A percentile compares a stretch with the other conserved stretches of the same genome.
These are phyloP conservation scores for Nyctereutes procyonoides DNA, from an alignment of 2,113 vertebrate species.

Conservation along the genomic window DNA sequence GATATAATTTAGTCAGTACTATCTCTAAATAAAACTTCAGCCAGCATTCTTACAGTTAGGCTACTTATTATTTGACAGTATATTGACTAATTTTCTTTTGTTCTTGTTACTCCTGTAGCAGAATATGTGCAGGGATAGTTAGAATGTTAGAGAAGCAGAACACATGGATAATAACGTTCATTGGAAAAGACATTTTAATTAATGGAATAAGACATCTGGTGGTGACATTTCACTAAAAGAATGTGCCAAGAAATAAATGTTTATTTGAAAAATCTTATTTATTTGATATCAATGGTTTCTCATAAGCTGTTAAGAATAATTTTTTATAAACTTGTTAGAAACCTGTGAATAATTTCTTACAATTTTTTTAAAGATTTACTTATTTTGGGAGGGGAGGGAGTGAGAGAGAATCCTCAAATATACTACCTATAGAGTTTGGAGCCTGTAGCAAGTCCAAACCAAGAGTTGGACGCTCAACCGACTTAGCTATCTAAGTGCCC, in stretches of 20 bases:
- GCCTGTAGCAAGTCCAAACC: neutral
- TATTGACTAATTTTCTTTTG: conserved; percentile 27
- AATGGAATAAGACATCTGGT: neutral
- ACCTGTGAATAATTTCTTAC: conserved; percentile 22
- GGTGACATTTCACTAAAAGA: neutral
- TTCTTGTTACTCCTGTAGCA: neutral
- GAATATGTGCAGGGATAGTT: neutral
- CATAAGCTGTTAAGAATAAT: neutral
- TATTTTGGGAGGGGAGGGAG: neutral
- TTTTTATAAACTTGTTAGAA: neutral
- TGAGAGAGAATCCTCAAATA: neutral
- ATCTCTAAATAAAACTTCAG: conserved; percentile 23
- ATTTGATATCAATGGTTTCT: neutral
- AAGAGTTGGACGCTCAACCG: neutral
- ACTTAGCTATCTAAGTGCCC: neutral
- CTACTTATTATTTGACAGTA: conserved; percentile 11
- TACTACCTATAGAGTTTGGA: neutral
- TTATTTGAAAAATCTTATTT: neutral
- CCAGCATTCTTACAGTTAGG: neutral
- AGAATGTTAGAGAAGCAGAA: conserved; percentile 3
- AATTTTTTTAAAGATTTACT: neutral
- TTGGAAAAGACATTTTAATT: conserved; percentile 28
- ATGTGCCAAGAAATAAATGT: neutral
- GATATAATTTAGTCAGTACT: neutral
- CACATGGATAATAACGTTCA: neutral